Percentiles rank a stretch among this genome's conserved stretches.
These are phyloP conservation scores for Lycocerus yunnanus DNA, from an alignment of 2,888 invertebrate genomes.

Conservation along the genomic window DNA sequence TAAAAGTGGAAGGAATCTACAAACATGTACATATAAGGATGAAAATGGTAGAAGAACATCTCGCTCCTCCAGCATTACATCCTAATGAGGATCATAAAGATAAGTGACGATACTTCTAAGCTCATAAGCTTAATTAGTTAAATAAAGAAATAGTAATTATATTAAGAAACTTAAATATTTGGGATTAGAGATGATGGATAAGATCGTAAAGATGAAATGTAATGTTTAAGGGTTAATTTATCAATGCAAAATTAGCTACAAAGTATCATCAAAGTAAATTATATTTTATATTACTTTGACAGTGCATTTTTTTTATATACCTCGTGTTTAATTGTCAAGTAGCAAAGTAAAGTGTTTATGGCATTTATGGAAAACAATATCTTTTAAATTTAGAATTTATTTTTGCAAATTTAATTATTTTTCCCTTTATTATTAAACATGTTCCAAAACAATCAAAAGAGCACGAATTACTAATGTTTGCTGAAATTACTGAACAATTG, in stretches of 20 bases:
- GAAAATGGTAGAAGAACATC: not conserved
- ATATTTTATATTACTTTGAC: no score
- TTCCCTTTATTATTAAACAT: no score
- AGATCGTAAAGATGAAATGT: not conserved
- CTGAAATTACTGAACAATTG: no score
- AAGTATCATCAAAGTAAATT: no score
- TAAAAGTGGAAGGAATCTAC: not conserved
- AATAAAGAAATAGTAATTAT: not conserved
- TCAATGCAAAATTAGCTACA: not conserved
- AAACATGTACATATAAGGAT: not conserved
- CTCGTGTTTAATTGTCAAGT: no score
- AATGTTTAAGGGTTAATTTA: not conserved
- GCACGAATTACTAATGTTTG: no score
- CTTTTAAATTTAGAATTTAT: no score
- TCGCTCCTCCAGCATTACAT: not conserved
- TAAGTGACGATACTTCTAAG: not conserved
- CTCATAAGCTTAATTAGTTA: not conserved
- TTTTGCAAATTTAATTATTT: no score
- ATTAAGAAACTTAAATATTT: not conserved
- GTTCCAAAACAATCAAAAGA: no score
- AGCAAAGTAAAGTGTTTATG: no score
- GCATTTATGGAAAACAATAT: no score
- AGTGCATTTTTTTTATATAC: no score
- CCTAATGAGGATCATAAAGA: not conserved
- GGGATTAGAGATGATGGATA: not conserved